phyloP scores from a whole-genome alignment of 1,140 invertebrate genomes.

The Drosophila sucinea region DNA sequence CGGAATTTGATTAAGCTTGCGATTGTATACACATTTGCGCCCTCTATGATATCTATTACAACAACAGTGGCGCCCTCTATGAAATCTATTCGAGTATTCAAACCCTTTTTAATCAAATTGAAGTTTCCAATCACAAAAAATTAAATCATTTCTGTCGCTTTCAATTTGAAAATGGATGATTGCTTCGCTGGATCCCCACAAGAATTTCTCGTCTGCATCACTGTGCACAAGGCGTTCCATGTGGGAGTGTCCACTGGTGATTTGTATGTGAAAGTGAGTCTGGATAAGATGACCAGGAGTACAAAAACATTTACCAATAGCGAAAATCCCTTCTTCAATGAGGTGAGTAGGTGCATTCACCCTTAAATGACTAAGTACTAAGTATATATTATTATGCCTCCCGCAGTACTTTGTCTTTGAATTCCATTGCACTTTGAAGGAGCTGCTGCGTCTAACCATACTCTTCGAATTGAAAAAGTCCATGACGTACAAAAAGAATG shows the following conservation, averaged over 20 bases:
- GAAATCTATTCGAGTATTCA: no score
- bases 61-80: no score
- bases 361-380: no score
- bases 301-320: slow-evolving; percentile 84
- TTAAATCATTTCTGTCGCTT: background rate
- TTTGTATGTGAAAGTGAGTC: slow-evolving; percentile 84
- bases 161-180: slow-evolving; percentile 30
- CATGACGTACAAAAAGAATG: slow-evolving; percentile 79
- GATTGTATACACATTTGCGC: no score
- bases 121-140: background rate
- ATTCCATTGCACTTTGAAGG: slow-evolving; percentile 84
- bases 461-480: slow-evolving; percentile 84
- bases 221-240: slow-evolving; percentile 73
- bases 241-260: slow-evolving; percentile 83
- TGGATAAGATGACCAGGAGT: slow-evolving; percentile 85
- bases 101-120: background rate
- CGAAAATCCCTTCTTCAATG: slow-evolving; percentile 86
- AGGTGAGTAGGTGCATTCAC: slow-evolving; percentile 77
- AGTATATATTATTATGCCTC: no score
- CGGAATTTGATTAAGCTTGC: no score
- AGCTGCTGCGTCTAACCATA: slow-evolving; percentile 83
- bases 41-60: no score
- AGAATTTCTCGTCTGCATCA: slow-evolving; percentile 77
- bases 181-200: slow-evolving; percentile 66
- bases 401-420: slow-evolving; percentile 88